Percentiles rank a stretch among this genome's conserved stretches.
phyloP scores from a whole-genome alignment of 2,888 invertebrate species.

The Fragum fragum region DNA sequence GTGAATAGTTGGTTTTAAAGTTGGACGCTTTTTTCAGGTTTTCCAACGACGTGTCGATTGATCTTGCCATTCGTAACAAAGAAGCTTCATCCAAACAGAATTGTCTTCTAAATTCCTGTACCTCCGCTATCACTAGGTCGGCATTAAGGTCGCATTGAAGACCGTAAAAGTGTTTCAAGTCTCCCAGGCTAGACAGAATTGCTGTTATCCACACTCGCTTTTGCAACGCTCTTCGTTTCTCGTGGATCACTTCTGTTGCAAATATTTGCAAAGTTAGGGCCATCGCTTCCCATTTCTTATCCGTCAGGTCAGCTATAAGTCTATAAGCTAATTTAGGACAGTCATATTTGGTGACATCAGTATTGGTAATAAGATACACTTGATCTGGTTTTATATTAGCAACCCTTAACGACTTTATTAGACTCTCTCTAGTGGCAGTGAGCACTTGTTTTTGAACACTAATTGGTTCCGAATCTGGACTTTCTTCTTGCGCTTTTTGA shows the following conservation, averaged over 20 bases:
- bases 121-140: slow-evolving; percentile 50
- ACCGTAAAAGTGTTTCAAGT: slow-evolving; percentile 48
- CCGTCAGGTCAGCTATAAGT: slow-evolving; percentile 53
- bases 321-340: slow-evolving; percentile 52
- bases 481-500: slow-evolving; percentile 34
- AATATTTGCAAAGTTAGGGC: slow-evolving; percentile 51
- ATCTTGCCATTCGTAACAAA: slow-evolving; percentile 47
- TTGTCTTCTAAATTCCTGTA: slow-evolving; percentile 54
- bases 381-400: slow-evolving; percentile 49
- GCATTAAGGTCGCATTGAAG: slow-evolving; percentile 50
- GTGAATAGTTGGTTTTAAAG: slow-evolving; percentile 60
- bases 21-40: slow-evolving; percentile 54
- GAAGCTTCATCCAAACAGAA: slow-evolving; percentile 61
- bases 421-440: slow-evolving; percentile 36
- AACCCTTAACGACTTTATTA: slow-evolving; percentile 37
- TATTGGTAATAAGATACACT: slow-evolving; percentile 52
- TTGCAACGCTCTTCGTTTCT: slow-evolving; percentile 58
- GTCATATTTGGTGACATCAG: slow-evolving; percentile 55
- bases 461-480: slow-evolving; percentile 28
- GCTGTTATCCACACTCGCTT: slow-evolving; percentile 60
- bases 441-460: slow-evolving; percentile 43
- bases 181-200: slow-evolving; percentile 45
- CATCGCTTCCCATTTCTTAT: slow-evolving; percentile 61
- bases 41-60: slow-evolving; percentile 54
- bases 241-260: slow-evolving; percentile 55